A percentile compares a stretch with the other conserved stretches of the same genome.
phyloP scores from a whole-genome alignment of 2,113 vertebrate species.

The Coracopsis vasa region DNA sequence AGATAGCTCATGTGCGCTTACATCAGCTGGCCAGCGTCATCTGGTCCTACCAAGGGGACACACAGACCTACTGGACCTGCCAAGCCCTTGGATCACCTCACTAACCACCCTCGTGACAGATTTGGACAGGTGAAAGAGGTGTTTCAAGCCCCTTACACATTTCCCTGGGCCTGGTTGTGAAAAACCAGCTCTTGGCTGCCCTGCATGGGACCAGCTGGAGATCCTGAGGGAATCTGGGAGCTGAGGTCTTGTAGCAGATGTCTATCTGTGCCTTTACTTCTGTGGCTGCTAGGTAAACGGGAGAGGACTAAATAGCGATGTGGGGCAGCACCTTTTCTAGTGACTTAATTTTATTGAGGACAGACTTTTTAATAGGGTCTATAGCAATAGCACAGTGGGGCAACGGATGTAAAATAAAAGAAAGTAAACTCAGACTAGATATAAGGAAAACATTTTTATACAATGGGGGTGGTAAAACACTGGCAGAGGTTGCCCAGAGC shows the following conservation, averaged over 20 bases:
- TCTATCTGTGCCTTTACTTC: background rate
- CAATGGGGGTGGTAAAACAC: fast-evolving
- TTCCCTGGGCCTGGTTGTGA: background rate
- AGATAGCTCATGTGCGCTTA: background rate
- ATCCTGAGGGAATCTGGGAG: background rate
- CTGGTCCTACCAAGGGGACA: background rate
- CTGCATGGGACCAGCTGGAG: background rate
- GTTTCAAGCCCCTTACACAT: background rate
- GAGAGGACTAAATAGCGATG: background rate
- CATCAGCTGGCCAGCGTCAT: background rate
- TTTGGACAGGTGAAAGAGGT: background rate
- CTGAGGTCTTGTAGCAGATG: background rate
- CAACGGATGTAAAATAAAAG: background rate
- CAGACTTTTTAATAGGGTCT: background rate
- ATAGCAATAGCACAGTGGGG: background rate
- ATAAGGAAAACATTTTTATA: background rate
- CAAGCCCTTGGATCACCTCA: background rate
- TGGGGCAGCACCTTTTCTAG: background rate
- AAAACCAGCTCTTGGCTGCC: background rate
- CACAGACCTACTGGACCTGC: background rate
- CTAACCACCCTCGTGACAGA: background rate
- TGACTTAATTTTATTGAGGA: background rate
- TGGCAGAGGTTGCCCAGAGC: background rate
- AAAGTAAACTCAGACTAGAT: background rate
- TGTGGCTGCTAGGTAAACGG: background rate